Evolutionary conservation across 2,113 vertebrate genomes (phyloP).

Genomic region (Zosterops borbonicus): DNA sequence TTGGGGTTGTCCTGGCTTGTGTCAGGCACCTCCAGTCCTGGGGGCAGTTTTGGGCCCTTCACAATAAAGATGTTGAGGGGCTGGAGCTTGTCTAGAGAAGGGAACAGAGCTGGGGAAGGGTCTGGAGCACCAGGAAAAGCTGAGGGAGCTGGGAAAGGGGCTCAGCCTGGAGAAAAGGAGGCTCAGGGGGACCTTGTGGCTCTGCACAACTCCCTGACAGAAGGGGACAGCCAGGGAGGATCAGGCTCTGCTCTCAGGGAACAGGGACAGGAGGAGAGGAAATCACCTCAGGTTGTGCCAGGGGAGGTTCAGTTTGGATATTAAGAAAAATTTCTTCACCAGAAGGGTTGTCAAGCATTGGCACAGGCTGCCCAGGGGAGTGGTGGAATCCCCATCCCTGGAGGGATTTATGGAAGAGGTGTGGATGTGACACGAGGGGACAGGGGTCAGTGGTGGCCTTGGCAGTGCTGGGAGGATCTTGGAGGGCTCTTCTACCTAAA

Average conservation of each 20-base stretch:
- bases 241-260: background rate
- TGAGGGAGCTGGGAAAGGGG: background rate
- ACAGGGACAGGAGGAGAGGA: background rate
- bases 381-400: background rate
- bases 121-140: accelerated
- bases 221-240: accelerated
- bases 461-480: background rate
- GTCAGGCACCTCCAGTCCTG: background rate
- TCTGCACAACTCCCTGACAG: background rate
- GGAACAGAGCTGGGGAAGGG: accelerated
- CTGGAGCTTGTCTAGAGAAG: accelerated
- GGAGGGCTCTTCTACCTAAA: background rate
- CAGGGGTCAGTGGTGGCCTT: background rate
- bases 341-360: no score
- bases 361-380: background rate
- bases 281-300: accelerated
- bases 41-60: background rate
- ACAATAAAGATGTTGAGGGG: background rate
- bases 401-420: background rate
- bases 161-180: background rate
- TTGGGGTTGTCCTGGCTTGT: background rate
- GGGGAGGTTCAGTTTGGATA: background rate
- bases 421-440: background rate
- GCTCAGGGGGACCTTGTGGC: background rate
- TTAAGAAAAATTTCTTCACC: background rate